Conservation (phyloP, 2,113 vertebrate genomes). For the Xiphias gladius region DNA sequence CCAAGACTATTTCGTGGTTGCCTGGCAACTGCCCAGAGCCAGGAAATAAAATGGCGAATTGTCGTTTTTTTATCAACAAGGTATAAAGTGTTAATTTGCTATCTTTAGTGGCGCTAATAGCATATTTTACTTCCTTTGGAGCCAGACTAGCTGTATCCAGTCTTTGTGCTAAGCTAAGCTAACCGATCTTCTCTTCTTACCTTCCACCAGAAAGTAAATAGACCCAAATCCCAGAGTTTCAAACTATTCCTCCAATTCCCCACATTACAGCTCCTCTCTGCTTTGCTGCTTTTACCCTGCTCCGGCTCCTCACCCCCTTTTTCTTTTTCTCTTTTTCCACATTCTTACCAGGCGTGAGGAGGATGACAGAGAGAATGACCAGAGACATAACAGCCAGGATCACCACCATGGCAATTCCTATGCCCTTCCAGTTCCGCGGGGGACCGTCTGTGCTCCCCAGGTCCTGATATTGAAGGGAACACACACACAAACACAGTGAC, state of each 20-base stretch:
- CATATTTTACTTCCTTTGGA: neutral
- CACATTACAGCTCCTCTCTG: neutral
- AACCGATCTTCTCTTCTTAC: neutral
- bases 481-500: constrained; percentile 41
- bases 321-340: neutral
- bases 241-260: neutral
- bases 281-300: constrained; percentile 18
- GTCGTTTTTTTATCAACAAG: constrained; percentile 11
- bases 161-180: constrained; percentile 6
- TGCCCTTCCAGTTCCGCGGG: constrained; percentile 88
- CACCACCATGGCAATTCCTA: constrained; percentile 87
- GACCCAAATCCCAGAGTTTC: neutral
- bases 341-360: constrained; percentile 86
- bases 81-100: neutral
- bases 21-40: constrained; percentile 53
- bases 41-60: constrained; percentile 17
- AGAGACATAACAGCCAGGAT: constrained; percentile 86
- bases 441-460: constrained; percentile 82
- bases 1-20: constrained; percentile 33
- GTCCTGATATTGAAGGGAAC: constrained; percentile 75
- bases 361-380: constrained; percentile 85
- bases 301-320: neutral
- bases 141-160: neutral
- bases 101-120: neutral
- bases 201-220: neutral